Base-by-base conservation (phyloP, 2,113 vertebrate species). In the Speoplatyrhinus poulsoni region DNA sequence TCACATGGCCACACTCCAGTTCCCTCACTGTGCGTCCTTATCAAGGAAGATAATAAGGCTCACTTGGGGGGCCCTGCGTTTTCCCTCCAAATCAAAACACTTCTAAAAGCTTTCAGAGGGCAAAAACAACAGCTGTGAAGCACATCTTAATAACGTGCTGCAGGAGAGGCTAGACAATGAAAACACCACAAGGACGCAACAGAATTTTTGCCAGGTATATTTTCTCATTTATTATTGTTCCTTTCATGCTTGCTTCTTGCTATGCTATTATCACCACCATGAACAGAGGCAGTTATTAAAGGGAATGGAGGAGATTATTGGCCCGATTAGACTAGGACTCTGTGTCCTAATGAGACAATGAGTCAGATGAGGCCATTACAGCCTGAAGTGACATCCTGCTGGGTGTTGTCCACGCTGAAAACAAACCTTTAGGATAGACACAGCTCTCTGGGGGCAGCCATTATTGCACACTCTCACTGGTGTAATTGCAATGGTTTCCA, bases 261-360 rank as follows among this genome's bases (percentile, higher is more conserved):
- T 58, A 48, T 55, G 63, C 79, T 16, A 70, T 79, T 79, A 85
- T 86, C 68, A 12, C 11, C 60, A 49, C 46, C 67, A 76, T 57
- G 68, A 69, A 64, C 19, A 78, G 67, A 48, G 12, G 59, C 32
- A 9, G 55, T 79, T 69, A 67, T 78, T 79, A 63, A 64, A 77
- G 15, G 83, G 75, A 84, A 77, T 81, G 79, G 71, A 68, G 57
- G 46, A 56, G 77, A 84, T 87, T 54, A 82, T 77, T 67, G 70
- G 68, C 85, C 70, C 79, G 87, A 88, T 87, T 80, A 78, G 72
- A 84, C 46, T 60, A 85, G 50, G 59, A 86, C 73, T 73, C 17
- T 56, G 73, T 73, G 69, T 84, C 75, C 59, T 75, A 82, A 80
- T 84, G 81, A 85, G 67, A 81, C 63, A 16, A 71, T n/a, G n/a